Percentiles rank a stretch among this genome's conserved stretches.
phyloP scores from a whole-genome alignment of 2,888 invertebrate genomes.

The Rhagonycha lutea region DNA sequence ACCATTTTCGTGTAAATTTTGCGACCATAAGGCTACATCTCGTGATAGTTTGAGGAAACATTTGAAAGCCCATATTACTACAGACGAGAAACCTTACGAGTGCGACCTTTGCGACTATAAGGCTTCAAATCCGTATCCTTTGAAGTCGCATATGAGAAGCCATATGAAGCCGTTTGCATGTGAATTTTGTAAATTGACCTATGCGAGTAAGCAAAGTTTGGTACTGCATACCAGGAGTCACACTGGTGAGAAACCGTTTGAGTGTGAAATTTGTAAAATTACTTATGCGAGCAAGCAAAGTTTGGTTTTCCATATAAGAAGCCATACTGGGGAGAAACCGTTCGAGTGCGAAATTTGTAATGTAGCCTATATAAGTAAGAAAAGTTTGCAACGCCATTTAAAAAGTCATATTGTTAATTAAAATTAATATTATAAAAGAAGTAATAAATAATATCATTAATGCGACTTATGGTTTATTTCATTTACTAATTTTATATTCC shows the following conservation, averaged over 20 bases:
- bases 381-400: no score
- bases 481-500: no score
- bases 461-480: no score
- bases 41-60: constrained; percentile 13
- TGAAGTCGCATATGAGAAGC: constrained; percentile 18
- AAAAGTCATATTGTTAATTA: no score
- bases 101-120: constrained; percentile 15
- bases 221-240: constrained; percentile 47
- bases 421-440: no score
- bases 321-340: constrained; percentile 47
- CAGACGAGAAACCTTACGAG: constrained; percentile 8
- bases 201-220: constrained; percentile 15
- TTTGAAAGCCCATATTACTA: constrained; percentile 13
- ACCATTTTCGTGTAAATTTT: constrained; percentile 18
- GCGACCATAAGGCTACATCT: constrained; percentile 15
- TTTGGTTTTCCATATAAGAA: constrained; percentile 44
- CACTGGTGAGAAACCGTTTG: constrained; percentile 47
- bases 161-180: constrained; percentile 19
- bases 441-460: no score
- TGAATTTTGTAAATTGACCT: constrained; percentile 15
- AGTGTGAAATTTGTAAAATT: constrained; percentile 49
- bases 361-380: no score
- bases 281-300: constrained; percentile 45
- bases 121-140: constrained; percentile 9
- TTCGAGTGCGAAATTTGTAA: constrained; percentile 60